Evolutionary conservation across 1,140 invertebrate species (phyloP).

Genomic region (Cydia fagiglandana): DNA sequence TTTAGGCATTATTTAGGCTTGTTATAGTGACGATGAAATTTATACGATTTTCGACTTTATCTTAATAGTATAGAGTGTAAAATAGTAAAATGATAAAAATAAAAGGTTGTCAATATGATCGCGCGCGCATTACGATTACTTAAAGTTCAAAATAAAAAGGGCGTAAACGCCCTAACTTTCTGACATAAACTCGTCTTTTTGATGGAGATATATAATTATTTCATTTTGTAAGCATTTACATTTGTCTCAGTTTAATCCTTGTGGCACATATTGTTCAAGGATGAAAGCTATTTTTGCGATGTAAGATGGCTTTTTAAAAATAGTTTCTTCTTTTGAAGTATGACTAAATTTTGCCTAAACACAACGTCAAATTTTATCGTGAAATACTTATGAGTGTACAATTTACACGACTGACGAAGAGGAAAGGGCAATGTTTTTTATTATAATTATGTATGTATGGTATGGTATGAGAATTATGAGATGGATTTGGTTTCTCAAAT

Average conservation of each 20-base stretch:
- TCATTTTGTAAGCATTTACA: conserved; percentile 6
- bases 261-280: conserved; percentile 7
- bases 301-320: not conserved
- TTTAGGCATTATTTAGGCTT: not conserved
- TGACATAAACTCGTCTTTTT: not conserved
- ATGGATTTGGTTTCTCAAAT: too few relatives aligned
- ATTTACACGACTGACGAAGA: too few relatives aligned
- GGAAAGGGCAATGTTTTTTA: too few relatives aligned
- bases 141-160: not conserved
- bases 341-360: not conserved
- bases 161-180: not conserved
- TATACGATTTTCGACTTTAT: not conserved
- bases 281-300: not conserved
- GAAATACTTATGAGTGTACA: too few relatives aligned
- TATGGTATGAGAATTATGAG: too few relatives aligned
- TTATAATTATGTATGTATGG: too few relatives aligned
- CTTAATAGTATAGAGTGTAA: not conserved
- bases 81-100: not conserved
- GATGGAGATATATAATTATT: not conserved
- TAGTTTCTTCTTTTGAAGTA: not conserved
- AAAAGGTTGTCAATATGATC: not conserved
- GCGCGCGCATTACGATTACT: not conserved
- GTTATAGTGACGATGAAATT: not conserved
- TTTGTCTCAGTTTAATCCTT: not conserved
- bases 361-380: not conserved